Base-by-base conservation (phyloP, 2,797 vertebrate species). In the Rhyacichthys aspro region DNA sequence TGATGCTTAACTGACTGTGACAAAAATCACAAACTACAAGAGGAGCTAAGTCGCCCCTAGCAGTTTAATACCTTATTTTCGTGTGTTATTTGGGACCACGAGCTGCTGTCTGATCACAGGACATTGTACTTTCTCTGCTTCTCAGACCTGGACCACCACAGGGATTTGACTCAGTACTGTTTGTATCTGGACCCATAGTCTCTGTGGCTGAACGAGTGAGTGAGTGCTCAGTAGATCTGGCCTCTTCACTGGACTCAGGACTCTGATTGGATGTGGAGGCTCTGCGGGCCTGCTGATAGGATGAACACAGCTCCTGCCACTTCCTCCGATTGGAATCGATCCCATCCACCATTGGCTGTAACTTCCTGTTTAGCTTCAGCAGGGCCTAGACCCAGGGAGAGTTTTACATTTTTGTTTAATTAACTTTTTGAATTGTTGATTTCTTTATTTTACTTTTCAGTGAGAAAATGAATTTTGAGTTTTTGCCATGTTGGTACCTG, bases 301-400 rank as follows among this genome's bases (percentile, higher is more conserved):
- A 89, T 0, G 55, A 83, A 68, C 82, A 89, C n/a, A 93, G 87
- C 72, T 90, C 90, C 82, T 91, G 87, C 93, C 93, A 94, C 72
- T 89, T 93, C 38, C 55, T 83, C 43, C 91, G 78, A 72, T 94
- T 94, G 63, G 87, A 88, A 32, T 91, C 86, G 32, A 93, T 92
- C 55, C 69, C 91, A 42, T 94, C 88, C 6, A 85, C 73, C 92
- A 94, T 93, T 1, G 93, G 92, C 81, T 92, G 90, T 45, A 93
- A 73, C 80, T 92, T 93, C 73, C 85, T 89, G 81, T 93, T 94
- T 34, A 93, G 79, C 62, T 88, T 91, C 60, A 88, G 76, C 76
- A 94, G 75, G 23, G 89, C 75, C 93, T 93, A 23, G 3, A 70
- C 11, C 70, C 12, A 17, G 52, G 32, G 33, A 8, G 15, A 36